These are phyloP conservation scores for Zaprionus davidi DNA, from an alignment of 1,140 invertebrate genomes.

Conservation along the genomic window DNA sequence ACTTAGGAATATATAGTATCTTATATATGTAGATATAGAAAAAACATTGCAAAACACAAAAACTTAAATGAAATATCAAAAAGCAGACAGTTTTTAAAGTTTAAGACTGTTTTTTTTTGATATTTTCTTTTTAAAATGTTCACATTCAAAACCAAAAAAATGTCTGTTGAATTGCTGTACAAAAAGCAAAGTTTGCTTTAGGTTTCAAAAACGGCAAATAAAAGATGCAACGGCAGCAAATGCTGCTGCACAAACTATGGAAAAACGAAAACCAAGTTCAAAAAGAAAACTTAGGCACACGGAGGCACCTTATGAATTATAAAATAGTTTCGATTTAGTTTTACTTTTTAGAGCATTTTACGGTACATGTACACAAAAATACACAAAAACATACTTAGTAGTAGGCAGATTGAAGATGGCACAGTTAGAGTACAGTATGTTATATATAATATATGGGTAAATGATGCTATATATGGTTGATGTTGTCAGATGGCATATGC, in stretches of 20 bases:
- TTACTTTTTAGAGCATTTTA: conserved; percentile 57
- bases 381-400: conserved; percentile 43
- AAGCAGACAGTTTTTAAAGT: conserved; percentile 42
- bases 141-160: conserved; percentile 50
- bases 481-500: background rate
- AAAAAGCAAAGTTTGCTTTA: conserved; percentile 69
- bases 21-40: conserved; percentile 53
- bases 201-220: conserved; percentile 40
- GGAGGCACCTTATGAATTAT: conserved; percentile 63
- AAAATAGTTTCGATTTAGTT: conserved; percentile 69
- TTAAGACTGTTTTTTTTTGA: background rate
- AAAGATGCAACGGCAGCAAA: conserved; percentile 46
- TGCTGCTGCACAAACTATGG: conserved; percentile 14
- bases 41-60: conserved; percentile 72
- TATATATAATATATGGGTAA: conserved; percentile 19
- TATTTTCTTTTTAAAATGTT: conserved; percentile 41
- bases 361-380: conserved; percentile 48
- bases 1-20: conserved; percentile 58
- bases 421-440: conserved; percentile 19
- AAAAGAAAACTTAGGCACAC: conserved; percentile 32
- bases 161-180: conserved; percentile 45
- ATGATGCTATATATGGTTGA: background rate
- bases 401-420: conserved; percentile 3
- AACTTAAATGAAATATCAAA: conserved; percentile 41
- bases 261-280: background rate